These are phyloP conservation scores for Monochamus saltuarius DNA, from an alignment of 1,140 invertebrate species.

Conservation along the genomic window DNA sequence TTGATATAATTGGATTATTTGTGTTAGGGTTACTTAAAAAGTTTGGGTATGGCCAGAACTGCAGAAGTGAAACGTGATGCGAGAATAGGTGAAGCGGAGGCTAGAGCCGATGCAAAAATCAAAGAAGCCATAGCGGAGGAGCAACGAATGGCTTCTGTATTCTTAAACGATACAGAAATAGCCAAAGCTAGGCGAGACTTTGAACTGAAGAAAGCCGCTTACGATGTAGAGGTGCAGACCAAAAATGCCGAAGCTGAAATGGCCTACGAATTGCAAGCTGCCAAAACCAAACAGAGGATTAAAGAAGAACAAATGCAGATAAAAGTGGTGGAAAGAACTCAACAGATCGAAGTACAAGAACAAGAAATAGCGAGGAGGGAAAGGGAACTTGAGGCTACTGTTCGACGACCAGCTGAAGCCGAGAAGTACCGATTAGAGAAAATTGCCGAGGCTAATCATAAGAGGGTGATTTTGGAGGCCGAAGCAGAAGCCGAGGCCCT, in stretches of 20 bases:
- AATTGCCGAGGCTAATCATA: slow-evolving; percentile 87
- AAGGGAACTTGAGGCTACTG: slow-evolving; percentile 86
- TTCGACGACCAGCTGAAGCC: slow-evolving; percentile 89
- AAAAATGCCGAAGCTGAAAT: slow-evolving; percentile 93
- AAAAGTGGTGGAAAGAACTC: slow-evolving; percentile 83
- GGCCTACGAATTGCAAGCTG: slow-evolving; percentile 91
- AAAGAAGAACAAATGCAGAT: slow-evolving; percentile 98
- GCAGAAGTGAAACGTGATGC: slow-evolving; percentile 97
- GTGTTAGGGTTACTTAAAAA: slow-evolving; percentile 85
- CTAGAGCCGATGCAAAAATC: slow-evolving; percentile 81
- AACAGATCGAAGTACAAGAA: slow-evolving; percentile 89
- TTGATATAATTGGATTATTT: background rate
- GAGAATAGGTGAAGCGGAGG: slow-evolving; percentile 94
- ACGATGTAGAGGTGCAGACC: slow-evolving; percentile 95
- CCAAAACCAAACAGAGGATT: slow-evolving; percentile 93
- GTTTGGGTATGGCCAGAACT: slow-evolving; percentile 92
- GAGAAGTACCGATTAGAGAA: slow-evolving; percentile 91
- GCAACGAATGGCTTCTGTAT: slow-evolving; percentile 88
- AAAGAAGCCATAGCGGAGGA: slow-evolving; percentile 96
- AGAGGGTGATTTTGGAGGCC: slow-evolving; percentile 82
- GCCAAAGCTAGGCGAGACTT: slow-evolving; percentile 95
- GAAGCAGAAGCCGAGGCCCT: slow-evolving; percentile 93
- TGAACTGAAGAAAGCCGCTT: slow-evolving; percentile 94
- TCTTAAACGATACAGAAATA: slow-evolving; percentile 94
- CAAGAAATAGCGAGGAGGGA: slow-evolving; percentile 85